Percentiles rank a stretch among this genome's conserved stretches.
Conservation (phyloP, 2,888 invertebrate species). For the Leucophenga maculata region DNA sequence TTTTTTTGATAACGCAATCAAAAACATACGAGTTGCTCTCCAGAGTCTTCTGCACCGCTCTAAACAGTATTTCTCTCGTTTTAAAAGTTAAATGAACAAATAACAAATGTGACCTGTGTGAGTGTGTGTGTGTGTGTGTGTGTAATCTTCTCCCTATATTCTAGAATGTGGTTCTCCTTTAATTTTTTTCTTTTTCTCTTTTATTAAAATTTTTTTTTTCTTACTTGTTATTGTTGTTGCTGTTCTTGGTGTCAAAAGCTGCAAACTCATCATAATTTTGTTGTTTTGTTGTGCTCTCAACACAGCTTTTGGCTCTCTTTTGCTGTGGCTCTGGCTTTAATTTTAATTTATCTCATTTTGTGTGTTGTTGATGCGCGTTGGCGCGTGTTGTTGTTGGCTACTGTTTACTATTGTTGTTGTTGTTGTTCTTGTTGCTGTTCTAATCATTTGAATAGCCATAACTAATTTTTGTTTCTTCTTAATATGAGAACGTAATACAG, state of each 20-base stretch:
- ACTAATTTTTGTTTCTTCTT: too few species aligned
- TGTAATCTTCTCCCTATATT: background rate
- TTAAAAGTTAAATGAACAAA: background rate
- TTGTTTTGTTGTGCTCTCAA: conserved; percentile 49
- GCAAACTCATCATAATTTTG: conserved; percentile 49
- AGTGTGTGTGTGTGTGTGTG: too few species aligned
- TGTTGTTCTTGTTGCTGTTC: too few species aligned
- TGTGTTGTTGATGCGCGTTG: too few species aligned
- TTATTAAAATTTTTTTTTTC: conserved; percentile 31
- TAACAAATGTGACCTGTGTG: background rate
- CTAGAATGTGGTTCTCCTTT: conserved; percentile 9
- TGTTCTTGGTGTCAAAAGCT: conserved; percentile 58
- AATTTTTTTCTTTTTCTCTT: background rate
- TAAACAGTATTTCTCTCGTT: background rate
- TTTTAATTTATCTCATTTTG: background rate
- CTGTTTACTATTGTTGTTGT: too few species aligned
- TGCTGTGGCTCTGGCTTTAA: conserved; percentile 21
- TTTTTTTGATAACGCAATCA: background rate
- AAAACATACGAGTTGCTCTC: too few species aligned
- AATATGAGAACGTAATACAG: too few species aligned
- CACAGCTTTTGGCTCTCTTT: conserved; percentile 13
- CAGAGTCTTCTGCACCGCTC: background rate
- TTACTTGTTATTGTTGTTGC: conserved; percentile 55
- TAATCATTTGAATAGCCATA: too few species aligned
- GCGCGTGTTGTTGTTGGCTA: too few species aligned